phyloP scores from a whole-genome alignment of 2,888 invertebrate species.

The Xestoiulus laeticollis region DNA sequence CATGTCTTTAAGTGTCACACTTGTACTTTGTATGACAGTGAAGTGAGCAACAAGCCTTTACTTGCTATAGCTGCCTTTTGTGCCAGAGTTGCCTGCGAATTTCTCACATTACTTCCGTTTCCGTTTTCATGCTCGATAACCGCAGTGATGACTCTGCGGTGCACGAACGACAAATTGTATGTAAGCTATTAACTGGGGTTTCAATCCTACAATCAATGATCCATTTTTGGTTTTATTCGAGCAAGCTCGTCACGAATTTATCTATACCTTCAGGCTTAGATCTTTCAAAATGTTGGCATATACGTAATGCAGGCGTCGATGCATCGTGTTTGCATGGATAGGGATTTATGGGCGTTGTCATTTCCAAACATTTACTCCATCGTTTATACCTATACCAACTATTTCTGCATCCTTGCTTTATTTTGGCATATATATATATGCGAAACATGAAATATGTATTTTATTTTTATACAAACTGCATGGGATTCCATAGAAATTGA shows the following conservation, averaged over 20 bases:
- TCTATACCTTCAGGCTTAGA: background rate
- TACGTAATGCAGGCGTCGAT: background rate
- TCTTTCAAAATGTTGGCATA: slow-evolving; percentile 23
- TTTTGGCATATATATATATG: background rate
- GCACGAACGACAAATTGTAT: slow-evolving; percentile 38
- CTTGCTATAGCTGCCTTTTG: background rate
- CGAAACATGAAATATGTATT: background rate
- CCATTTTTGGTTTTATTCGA: slow-evolving; percentile 40
- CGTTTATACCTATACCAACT: background rate
- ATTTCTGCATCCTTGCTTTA: background rate
- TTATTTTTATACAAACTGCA: background rate
- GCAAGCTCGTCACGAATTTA: background rate
- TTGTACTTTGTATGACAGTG: background rate
- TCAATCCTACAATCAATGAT: slow-evolving; percentile 35
- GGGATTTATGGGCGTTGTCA: slow-evolving; percentile 25
- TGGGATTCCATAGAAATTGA: background rate
- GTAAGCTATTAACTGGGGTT: slow-evolving; percentile 36
- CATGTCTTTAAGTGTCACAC: slow-evolving; percentile 12
- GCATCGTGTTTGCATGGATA: slow-evolving; percentile 36
- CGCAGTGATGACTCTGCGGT: slow-evolving; percentile 36
- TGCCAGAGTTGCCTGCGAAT: background rate
- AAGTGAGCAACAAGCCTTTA: slow-evolving; percentile 16
- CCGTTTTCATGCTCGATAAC: slow-evolving; percentile 43
- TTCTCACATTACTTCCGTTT: slow-evolving; percentile 40
- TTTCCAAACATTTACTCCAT: background rate